Base-by-base conservation (phyloP, 37 sponge, comb jelly and placozoan genomes). In the Corticium candelabrum region DNA sequence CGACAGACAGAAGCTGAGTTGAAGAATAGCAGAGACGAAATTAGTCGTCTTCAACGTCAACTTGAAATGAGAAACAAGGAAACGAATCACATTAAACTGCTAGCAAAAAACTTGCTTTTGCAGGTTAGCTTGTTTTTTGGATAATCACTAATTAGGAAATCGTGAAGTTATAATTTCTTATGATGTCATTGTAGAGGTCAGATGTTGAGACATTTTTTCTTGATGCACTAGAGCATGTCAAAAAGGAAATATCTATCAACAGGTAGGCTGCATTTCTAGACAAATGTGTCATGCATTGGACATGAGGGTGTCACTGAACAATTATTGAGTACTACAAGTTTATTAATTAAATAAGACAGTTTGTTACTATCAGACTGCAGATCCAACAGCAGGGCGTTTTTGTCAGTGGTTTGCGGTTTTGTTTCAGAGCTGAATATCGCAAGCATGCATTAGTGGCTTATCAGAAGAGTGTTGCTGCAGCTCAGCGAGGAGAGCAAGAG, bases 151-250 rank as follows among this genome's bases (percentile, higher is more conserved):
- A n/a, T n/a, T n/a, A n/a, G n/a, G n/a, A n/a, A n/a, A n/a, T n/a
- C n/a, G n/a, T n/a, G n/a, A n/a, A n/a, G n/a, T n/a, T n/a, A n/a
- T n/a, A n/a, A n/a, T n/a, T n/a, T n/a, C n/a, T n/a, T n/a, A n/a
- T n/a, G n/a, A n/a, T n/a, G 11, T 70, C 5, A 30, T 15, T 70
- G 5, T 15, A 96, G 89, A 82, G 94, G 35, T 78, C 98, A 7
- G 91, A 93, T 4, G 80, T 93, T 5, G 93, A 93, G 70, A 77
- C 83, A 75, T 96, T 96, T 88, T 93, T 96, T 71, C 74, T 96
- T 29, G 86, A 87, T 0, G 89, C 98, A 32, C 86, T 96, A 31
- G 43, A 74, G 2, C 84, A 89, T 2, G 94, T 96, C 39, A 85
- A 77, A 68, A 85, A 86, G 35, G 87, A 90, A 76, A 67, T 82